These are phyloP conservation scores for Beris morrisii DNA, from an alignment of 2,888 invertebrate species.

Conservation along the genomic window DNA sequence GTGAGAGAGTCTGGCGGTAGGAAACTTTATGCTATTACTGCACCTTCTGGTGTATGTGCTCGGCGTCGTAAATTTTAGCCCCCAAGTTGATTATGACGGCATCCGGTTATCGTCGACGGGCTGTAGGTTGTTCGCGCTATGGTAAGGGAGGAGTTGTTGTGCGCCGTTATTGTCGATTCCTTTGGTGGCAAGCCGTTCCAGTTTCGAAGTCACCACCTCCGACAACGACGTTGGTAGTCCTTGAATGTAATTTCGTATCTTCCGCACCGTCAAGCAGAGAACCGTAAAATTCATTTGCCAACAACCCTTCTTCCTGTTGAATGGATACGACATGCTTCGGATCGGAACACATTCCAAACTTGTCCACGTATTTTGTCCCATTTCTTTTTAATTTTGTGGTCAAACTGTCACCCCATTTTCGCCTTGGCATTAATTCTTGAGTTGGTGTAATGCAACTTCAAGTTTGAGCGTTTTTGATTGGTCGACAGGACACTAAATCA, in stretches of 20 bases:
- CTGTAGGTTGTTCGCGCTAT: background rate
- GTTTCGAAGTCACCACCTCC: background rate
- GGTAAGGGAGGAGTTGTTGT: too few relatives aligned
- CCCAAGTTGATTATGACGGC: conserved; percentile 14
- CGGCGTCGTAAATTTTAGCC: conserved; percentile 5
- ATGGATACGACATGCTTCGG: conserved; percentile 14
- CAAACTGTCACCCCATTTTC: conserved; percentile 1
- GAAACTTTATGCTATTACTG: conserved; percentile 12
- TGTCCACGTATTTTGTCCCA: too few relatives aligned
- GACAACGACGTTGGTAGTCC: conserved; percentile 3
- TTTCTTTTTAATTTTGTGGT: conserved; percentile 3
- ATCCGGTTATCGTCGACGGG: background rate
- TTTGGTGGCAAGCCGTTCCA: background rate
- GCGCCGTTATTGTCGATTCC: too few relatives aligned
- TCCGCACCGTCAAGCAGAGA: conserved; percentile 26
- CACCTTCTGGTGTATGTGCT: conserved; percentile 2
- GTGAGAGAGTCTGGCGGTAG: conserved; percentile 1
- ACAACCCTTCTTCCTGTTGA: conserved; percentile 19
- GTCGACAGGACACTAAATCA: too few relatives aligned
- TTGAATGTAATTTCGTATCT: conserved; percentile 22
- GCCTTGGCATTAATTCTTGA: conserved; percentile 10
- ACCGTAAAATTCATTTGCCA: conserved; percentile 23
- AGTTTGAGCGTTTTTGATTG: conserved; percentile 1
- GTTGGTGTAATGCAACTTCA: conserved; percentile 5
- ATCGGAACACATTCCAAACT: too few relatives aligned